phyloP scores from a whole-genome alignment of 2,797 vertebrate genomes.

The Chelon auratus region DNA sequence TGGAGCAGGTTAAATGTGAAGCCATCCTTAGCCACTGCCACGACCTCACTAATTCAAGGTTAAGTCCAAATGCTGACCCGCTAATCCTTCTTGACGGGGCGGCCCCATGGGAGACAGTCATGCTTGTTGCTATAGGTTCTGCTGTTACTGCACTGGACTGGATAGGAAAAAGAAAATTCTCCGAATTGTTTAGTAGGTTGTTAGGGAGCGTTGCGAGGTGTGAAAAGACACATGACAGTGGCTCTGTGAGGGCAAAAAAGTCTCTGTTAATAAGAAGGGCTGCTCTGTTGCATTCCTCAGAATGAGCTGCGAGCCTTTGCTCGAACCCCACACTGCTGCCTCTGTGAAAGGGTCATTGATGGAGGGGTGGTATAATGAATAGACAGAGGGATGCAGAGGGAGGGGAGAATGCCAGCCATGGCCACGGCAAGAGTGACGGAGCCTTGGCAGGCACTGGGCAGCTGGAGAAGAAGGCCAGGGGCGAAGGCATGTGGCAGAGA shows the following conservation, averaged over 20 bases:
- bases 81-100: constrained; percentile 7
- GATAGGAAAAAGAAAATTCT: not conserved
- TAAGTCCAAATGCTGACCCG: constrained; percentile 18
- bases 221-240: constrained; percentile 22
- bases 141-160: not conserved
- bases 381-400: constrained; percentile 71
- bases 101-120: too few relatives aligned
- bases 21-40: not conserved
- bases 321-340: constrained; percentile 59
- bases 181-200: not conserved
- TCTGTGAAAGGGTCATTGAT: constrained; percentile 84
- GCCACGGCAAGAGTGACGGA: constrained; percentile 37
- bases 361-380: constrained; percentile 74
- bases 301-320: constrained; percentile 36
- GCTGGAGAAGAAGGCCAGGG: constrained; percentile 34
- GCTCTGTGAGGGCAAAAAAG: constrained; percentile 21
- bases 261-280: constrained; percentile 45
- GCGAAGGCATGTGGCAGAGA: constrained; percentile 60
- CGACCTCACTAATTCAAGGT: constrained; percentile 21
- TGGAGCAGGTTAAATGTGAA: constrained; percentile 22
- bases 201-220: constrained; percentile 26
- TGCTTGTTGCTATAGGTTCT: not conserved
- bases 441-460: constrained; percentile 55
- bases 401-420: constrained; percentile 67
- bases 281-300: constrained; percentile 70